Conservation (phyloP, 2,888 invertebrate genomes). For the Priocnemis perturbator region DNA sequence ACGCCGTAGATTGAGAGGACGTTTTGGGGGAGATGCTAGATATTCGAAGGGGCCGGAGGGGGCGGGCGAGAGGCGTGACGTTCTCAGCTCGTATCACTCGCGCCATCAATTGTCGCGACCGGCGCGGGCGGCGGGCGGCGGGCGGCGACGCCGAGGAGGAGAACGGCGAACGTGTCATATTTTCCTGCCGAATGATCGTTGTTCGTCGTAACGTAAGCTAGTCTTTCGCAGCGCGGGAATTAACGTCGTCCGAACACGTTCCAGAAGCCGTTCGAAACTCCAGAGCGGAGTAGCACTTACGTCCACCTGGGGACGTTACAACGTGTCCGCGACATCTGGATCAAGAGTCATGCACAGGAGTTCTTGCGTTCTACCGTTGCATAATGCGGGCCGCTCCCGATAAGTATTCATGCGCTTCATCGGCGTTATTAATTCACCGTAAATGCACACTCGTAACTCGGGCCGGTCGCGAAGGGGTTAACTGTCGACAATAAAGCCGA, state of each 20-base stretch:
- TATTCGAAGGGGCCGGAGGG: too few species aligned
- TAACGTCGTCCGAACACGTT: constrained; percentile 47
- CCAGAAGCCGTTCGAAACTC: constrained; percentile 29
- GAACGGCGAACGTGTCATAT: constrained; percentile 39
- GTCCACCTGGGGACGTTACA: constrained; percentile 38
- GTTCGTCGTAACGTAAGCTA: too few species aligned
- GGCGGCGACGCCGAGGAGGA: too few species aligned
- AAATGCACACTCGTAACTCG: neutral
- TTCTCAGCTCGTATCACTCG: constrained; percentile 5
- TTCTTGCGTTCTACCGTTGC: too few species aligned
- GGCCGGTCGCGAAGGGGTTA: neutral
- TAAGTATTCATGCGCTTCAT: neutral
- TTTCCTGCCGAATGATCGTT: constrained; percentile 35
- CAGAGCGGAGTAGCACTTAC: constrained; percentile 28
- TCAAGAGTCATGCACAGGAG: constrained; percentile 26
- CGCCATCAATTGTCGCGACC: constrained; percentile 14
- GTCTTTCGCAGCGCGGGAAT: constrained; percentile 29
- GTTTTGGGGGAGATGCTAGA: constrained; percentile 34
- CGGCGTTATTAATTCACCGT: constrained; percentile 1
- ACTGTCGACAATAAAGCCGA: neutral
- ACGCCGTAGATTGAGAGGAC: constrained; percentile 36
- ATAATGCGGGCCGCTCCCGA: too few species aligned
- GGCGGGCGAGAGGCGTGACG: too few species aligned
- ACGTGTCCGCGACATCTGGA: constrained; percentile 31
- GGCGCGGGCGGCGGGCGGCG: too few species aligned